Evolutionary conservation across 2,113 vertebrate species (phyloP), one percentile per base, ranked within the genome.

Genomic region (Verasper variegatus): DNA sequence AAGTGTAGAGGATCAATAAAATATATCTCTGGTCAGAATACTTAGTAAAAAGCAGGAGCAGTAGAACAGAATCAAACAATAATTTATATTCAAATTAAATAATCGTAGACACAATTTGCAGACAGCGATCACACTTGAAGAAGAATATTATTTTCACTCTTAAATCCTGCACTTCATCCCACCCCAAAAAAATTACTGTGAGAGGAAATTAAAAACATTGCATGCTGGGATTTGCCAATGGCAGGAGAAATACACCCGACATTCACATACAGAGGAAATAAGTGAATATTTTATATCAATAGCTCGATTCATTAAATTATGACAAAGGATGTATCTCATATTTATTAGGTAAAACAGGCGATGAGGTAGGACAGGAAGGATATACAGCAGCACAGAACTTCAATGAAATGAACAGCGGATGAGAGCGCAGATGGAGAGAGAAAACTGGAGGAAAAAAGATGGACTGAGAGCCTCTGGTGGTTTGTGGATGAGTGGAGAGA

Each of bases 401-500:
- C 35, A 71, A 68, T 65, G 60, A 76, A 68, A 71, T 23, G 40
- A 83, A 47, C 35, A 60, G 51, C 74, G 71, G 74, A 81, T 52
- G 59, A 68, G 69, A 65, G 68, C 0, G 55, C 12, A 63, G 59
- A 74, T 47, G 24, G 55, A 70, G 60, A 61, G 61, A 71, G 24
- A 74, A 40, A 76, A 78, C 71, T 27, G 21, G 54, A 74, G 8
- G 49, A 49, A 45, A 24, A 37, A 71, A 21, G 75, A 83, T 56
- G 71, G 76, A 80, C 68, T 64, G 82, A 68, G 74, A 70, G 61
- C 74, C 78, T 83, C 78, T 68, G 52, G 83, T 79, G 86, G 71
- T 78, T 88, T 67, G 71, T 71, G 90, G 81, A 78, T 83, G 79
- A 89, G 67, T 82, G 85, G 80, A 68, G 76, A 76, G 85, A 45